Conservation (phyloP, 2,113 vertebrate species). For the Pithys albifrons region DNA sequence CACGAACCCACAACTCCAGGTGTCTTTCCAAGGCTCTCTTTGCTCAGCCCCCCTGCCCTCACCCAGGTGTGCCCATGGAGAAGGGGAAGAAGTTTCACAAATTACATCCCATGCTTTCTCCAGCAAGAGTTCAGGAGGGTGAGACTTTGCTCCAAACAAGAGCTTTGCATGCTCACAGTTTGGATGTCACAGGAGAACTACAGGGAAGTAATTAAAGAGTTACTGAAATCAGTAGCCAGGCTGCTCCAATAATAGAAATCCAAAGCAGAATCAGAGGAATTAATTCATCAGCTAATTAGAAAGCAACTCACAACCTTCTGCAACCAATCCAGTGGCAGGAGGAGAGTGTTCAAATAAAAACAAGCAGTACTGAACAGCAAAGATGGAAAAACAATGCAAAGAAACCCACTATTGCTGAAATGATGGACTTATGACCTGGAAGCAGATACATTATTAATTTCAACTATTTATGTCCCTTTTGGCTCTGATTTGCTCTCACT, state of each 20-base stretch:
- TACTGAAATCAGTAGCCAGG: neutral
- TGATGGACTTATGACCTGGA: neutral
- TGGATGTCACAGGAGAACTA: neutral
- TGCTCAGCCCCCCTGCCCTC: neutral
- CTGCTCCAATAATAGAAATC: neutral
- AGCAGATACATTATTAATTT: constrained; percentile 54
- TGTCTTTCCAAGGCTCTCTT: neutral
- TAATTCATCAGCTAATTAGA: neutral
- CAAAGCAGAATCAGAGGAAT: neutral
- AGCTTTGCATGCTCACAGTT: neutral
- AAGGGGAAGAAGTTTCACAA: neutral
- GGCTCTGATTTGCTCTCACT: constrained; percentile 3
- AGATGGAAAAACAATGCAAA: neutral
- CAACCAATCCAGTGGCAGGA: neutral
- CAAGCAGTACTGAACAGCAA: neutral
- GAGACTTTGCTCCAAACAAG: neutral
- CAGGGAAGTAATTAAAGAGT: neutral
- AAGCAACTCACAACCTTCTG: neutral
- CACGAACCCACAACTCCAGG: neutral
- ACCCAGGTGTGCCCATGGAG: neutral
- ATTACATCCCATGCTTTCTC: neutral
- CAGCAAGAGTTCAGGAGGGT: neutral
- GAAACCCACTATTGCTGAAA: neutral
- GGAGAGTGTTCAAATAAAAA: neutral
- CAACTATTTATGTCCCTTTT: constrained; percentile 34